Evolutionary conservation across 1,140 invertebrate genomes (phyloP).

Genomic region (Apis laboriosa): DNA sequence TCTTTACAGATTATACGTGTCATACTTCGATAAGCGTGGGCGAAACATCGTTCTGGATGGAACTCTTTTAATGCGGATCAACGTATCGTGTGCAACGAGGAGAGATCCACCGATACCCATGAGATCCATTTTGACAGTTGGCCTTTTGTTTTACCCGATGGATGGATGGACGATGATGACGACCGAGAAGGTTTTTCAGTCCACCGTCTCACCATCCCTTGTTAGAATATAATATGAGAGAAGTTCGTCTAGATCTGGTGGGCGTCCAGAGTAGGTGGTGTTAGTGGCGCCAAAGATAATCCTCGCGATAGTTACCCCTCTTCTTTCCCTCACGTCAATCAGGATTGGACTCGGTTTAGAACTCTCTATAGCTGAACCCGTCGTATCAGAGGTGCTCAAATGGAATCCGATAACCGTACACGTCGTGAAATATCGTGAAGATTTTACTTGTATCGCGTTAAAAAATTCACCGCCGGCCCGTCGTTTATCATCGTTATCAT

Average conservation of each 20-base stretch:
- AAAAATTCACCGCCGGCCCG: conserved; percentile 44
- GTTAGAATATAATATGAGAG: conserved; percentile 65
- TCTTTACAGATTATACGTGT: conserved; percentile 63
- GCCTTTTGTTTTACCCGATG: conserved; percentile 68
- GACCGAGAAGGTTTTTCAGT: conserved; percentile 48
- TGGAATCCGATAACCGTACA: conserved; percentile 52
- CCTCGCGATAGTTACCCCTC: conserved; percentile 74
- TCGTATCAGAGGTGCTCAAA: conserved; percentile 73
- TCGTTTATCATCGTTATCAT: not conserved
- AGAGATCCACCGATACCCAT: conserved; percentile 51
- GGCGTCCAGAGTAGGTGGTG: conserved; percentile 65
- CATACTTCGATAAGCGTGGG: conserved; percentile 50
- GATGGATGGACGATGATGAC: conserved; percentile 58
- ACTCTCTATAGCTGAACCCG: conserved; percentile 72
- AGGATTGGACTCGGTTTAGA: conserved; percentile 78
- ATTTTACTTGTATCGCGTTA: conserved; percentile 38
- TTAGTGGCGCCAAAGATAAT: conserved; percentile 79
- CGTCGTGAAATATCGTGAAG: conserved; percentile 19
- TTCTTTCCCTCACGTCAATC: conserved; percentile 76
- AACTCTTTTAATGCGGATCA: conserved; percentile 65
- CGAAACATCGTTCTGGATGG: conserved; percentile 52
- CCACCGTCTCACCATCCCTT: conserved; percentile 50
- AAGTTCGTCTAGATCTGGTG: conserved; percentile 56
- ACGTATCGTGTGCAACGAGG: conserved; percentile 51
- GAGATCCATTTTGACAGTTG: conserved; percentile 65